phyloP scores from a whole-genome alignment of 2,797 vertebrate genomes.

The Helostoma temminkii region DNA sequence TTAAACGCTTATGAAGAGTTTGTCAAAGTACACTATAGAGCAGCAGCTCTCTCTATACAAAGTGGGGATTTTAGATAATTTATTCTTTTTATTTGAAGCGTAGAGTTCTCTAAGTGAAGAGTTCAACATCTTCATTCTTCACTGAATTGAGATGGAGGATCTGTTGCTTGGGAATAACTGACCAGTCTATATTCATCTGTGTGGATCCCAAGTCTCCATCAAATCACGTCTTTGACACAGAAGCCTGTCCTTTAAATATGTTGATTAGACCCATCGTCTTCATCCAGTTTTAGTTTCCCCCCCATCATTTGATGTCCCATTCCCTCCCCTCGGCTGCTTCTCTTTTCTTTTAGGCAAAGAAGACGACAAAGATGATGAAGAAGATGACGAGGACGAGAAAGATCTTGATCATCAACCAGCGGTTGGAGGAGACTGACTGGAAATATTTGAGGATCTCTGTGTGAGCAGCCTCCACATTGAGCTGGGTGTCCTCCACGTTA shows the following conservation, averaged over 20 bases:
- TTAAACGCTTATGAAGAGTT: conserved; percentile 75
- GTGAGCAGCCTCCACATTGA: conserved; percentile 94
- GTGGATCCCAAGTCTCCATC: conserved; percentile 45
- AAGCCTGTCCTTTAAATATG: conserved; percentile 62
- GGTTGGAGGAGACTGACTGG: conserved; percentile 96
- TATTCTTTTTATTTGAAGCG: conserved; percentile 50
- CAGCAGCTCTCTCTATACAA: conserved; percentile 61
- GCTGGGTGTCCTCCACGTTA: conserved; percentile 93
- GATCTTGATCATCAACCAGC: conserved; percentile 98
- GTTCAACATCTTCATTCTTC: conserved; percentile 58
- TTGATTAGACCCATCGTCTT: conserved; percentile 15
- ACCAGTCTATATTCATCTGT: conserved; percentile 43
- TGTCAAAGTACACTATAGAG: conserved; percentile 69
- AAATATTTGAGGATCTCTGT: conserved; percentile 97
- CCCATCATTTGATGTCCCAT: conserved; percentile 3
- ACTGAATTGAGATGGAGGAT: conserved; percentile 49
- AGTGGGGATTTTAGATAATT: conserved; percentile 61
- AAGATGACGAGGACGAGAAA: conserved; percentile 96
- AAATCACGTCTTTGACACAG: conserved; percentile 34
- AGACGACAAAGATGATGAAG: conserved; percentile 98
- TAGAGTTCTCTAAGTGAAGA: conserved; percentile 11
- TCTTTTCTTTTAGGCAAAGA: conserved; percentile 88
- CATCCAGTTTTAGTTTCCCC: conserved; percentile 52
- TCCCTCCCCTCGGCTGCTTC: not conserved
- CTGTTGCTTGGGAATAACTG: conserved; percentile 45